Evolutionary conservation across 1,140 invertebrate genomes (phyloP).

Genomic region (Hyphantria cunea): DNA sequence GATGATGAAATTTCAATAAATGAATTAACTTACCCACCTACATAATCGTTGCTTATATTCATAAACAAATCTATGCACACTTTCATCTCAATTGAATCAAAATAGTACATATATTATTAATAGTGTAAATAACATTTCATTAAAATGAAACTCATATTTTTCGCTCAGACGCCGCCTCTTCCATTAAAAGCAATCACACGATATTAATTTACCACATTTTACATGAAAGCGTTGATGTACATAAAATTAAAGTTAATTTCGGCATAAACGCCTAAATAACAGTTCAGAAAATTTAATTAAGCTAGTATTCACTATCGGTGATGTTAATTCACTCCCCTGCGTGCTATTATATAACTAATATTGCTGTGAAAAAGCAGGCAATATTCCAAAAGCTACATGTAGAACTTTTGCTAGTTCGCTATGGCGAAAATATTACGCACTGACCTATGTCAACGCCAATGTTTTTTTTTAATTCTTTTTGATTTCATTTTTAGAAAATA

Average conservation of each 20-base stretch:
- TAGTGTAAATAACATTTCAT: too few relatives aligned
- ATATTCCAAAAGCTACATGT: slow-evolving; percentile 37
- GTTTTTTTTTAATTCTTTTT: too few relatives aligned
- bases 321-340: slow-evolving; percentile 18
- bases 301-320: slow-evolving; percentile 8
- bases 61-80: too few relatives aligned
- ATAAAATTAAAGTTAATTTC: neutral
- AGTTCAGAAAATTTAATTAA: slow-evolving; percentile 10
- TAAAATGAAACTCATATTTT: too few relatives aligned
- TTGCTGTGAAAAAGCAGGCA: slow-evolving; percentile 35
- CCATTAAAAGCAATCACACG: slow-evolving; percentile 2
- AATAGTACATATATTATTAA: too few relatives aligned
- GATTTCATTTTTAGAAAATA: too few relatives aligned
- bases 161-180: neutral
- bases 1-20: too few relatives aligned
- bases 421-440: slow-evolving; percentile 28
- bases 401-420: slow-evolving; percentile 27
- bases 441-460: slow-evolving; percentile 1
- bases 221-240: neutral
- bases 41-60: too few relatives aligned
- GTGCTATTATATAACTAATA: slow-evolving; percentile 21
- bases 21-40: too few relatives aligned
- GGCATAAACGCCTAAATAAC: slow-evolving; percentile 2
- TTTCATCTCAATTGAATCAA: too few relatives aligned
- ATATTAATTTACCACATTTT: neutral